phyloP scores from a whole-genome alignment of 2,888 invertebrate genomes.

The Tryphoninae sp. region DNA sequence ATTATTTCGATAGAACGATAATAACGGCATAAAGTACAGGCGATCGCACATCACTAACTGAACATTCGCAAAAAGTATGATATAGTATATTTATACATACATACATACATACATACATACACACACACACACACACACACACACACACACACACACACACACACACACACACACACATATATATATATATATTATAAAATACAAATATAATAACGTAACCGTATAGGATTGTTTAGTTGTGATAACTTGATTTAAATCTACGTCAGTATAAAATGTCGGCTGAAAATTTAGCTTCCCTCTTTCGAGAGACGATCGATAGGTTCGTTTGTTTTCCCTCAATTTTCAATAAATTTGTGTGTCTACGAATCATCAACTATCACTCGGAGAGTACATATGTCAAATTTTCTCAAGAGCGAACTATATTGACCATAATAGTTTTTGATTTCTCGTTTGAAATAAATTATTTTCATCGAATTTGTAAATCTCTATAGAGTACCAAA shows the following conservation, averaged over 20 bases:
- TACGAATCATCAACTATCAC: slow-evolving; percentile 5
- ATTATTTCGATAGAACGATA: slow-evolving; percentile 49
- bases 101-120: slow-evolving; percentile 48
- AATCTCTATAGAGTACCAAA: background rate
- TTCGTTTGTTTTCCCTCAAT: slow-evolving; percentile 26
- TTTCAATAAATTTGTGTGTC: slow-evolving; percentile 7
- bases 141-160: slow-evolving; percentile 43
- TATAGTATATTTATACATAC: slow-evolving; percentile 30
- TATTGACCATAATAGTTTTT: slow-evolving; percentile 54
- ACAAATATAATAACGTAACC: slow-evolving; percentile 62
- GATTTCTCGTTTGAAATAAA: slow-evolving; percentile 48
- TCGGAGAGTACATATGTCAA: slow-evolving; percentile 14
- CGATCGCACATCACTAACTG: slow-evolving; percentile 42
- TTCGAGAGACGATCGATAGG: slow-evolving; percentile 38
- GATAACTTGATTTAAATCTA: slow-evolving; percentile 56
- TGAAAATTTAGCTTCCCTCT: slow-evolving; percentile 50
- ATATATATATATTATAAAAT: slow-evolving; percentile 58
- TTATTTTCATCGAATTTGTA: background rate
- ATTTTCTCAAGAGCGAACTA: slow-evolving; percentile 37
- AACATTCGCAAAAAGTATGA: slow-evolving; percentile 33
- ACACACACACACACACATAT: slow-evolving; percentile 49
- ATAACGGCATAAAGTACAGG: slow-evolving; percentile 42
- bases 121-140: too few species aligned
- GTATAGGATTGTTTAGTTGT: slow-evolving; percentile 60
- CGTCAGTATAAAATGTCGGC: slow-evolving; percentile 65